Evolutionary conservation across 2,888 invertebrate species (phyloP).

Genomic region (Lepidocyrtinus sp.): DNA sequence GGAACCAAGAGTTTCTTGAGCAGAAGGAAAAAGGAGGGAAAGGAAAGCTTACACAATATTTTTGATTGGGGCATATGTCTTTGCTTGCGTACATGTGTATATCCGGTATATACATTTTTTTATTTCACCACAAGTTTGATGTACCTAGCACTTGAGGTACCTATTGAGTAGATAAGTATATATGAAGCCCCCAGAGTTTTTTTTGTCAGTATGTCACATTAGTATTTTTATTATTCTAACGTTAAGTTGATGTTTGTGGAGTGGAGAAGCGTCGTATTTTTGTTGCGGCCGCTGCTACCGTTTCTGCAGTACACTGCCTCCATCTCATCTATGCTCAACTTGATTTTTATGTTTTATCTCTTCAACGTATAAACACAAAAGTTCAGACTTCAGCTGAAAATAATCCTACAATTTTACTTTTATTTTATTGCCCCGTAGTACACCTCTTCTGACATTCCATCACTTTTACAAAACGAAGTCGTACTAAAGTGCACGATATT

Average conservation of each 20-base stretch:
- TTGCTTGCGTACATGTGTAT: background rate
- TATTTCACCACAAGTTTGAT: too few species aligned
- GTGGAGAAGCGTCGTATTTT: constrained; percentile 26
- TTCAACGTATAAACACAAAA: constrained; percentile 7
- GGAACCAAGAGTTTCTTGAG: background rate
- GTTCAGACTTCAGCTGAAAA: background rate
- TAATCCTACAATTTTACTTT: too few species aligned
- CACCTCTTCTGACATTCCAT: background rate
- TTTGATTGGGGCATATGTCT: constrained; percentile 11
- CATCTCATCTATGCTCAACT: background rate
- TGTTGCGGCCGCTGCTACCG: constrained; percentile 53
- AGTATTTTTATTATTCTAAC: background rate
- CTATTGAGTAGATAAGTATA: background rate
- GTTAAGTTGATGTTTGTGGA: constrained; percentile 20
- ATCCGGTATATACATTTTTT: too few species aligned
- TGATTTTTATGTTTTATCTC: constrained; percentile 10
- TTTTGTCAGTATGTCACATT: background rate
- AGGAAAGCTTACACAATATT: constrained; percentile 42
- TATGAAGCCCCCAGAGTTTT: background rate
- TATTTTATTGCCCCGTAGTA: too few species aligned
- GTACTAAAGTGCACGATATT: constrained; percentile 52
- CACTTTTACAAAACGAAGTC: background rate
- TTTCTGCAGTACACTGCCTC: constrained; percentile 40
- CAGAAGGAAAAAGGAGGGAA: constrained; percentile 30
- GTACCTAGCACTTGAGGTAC: too few species aligned